Base-by-base conservation (phyloP, 2,113 vertebrate species). In the Gallinago undulata region DNA sequence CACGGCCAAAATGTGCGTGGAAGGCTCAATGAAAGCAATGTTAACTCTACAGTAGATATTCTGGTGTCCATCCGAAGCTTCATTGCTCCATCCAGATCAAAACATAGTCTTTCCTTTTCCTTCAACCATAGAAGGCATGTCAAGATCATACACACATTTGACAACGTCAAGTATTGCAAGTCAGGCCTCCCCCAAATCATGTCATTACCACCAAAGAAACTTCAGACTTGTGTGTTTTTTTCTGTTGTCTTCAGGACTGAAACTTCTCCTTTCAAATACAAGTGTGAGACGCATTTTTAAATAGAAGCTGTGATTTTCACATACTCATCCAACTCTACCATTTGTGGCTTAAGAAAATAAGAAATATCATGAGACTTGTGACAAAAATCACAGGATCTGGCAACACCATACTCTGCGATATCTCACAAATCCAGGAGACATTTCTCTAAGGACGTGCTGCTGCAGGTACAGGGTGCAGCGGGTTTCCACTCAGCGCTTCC, bases 401-500 rank as follows among this genome's bases (percentile, higher is more conserved):
- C 51, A 64, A 22, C 47, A 7, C 47, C 35, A 3, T 8, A 4
- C 14, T 9, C 21, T 55, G 43, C 19, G 19, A 6, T 24, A 43
- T 3, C 53, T 19, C 59, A 48, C 31, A n/a, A 24, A 19, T 7
- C 4, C 19, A 24, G 77, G 53, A 53, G 28, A 4, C 33, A 15
- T 7, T 33, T n/a, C 41, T 30, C 33, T 10, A 17, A 19, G 41
- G 41, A n/a, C 22, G 23, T 14, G 5, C 35, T 68, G 66, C 53
- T 27, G 78, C 39, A 4, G 30, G 25, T 3, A 8, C 2, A 1
- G 33, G 39, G 12, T 8, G 16, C 30, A 3, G 24, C 2, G 33
- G 7, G 23, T 30, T 56, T 51, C 56, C 14, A 6, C 28, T 23
- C 28, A 1, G 48, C 30, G 8, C n/a, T 9, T 19, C 55, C 23